A percentile compares a stretch with the other conserved stretches of the same genome.
Evolutionary conservation across 2,888 invertebrate species (phyloP).

Genomic region (Homarus gammarus): DNA sequence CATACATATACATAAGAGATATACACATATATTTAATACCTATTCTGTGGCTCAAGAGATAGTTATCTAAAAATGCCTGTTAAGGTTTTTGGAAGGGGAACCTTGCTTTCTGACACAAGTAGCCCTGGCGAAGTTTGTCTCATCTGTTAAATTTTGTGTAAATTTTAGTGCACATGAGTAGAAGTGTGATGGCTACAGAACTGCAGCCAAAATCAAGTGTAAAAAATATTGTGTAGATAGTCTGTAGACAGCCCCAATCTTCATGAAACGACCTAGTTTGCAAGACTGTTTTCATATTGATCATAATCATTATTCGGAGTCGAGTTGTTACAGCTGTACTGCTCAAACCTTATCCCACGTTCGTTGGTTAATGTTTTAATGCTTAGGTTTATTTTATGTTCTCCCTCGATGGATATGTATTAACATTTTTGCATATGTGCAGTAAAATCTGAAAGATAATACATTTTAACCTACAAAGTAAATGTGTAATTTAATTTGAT

Average conservation of each 20-base stretch:
- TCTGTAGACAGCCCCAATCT: constrained; percentile 57
- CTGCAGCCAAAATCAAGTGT: constrained; percentile 64
- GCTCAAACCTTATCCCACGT: constrained; percentile 65
- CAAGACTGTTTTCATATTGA: constrained; percentile 66
- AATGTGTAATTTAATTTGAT: constrained; percentile 67
- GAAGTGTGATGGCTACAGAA: constrained; percentile 67
- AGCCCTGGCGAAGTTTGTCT: constrained; percentile 65
- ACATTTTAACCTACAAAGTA: constrained; percentile 65
- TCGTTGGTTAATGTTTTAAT: constrained; percentile 64
- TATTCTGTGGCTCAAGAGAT: constrained; percentile 40
- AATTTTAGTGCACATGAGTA: constrained; percentile 70
- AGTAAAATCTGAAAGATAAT: constrained; percentile 61
- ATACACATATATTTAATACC: not conserved
- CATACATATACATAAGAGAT: constrained; percentile 15
- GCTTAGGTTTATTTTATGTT: constrained; percentile 66
- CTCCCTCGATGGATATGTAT: constrained; percentile 66
- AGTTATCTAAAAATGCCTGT: constrained; percentile 20
- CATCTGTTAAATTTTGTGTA: constrained; percentile 70
- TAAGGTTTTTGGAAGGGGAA: constrained; percentile 39
- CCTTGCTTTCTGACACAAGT: constrained; percentile 69
- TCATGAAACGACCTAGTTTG: constrained; percentile 69
- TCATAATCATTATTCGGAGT: constrained; percentile 60
- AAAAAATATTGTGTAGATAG: constrained; percentile 73
- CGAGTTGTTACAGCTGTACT: constrained; percentile 70
- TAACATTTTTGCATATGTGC: constrained; percentile 64